A percentile compares a stretch with the other conserved stretches of the same genome.
Conservation (phyloP, 2,888 invertebrate genomes). For the Bedellia somnulentella region DNA sequence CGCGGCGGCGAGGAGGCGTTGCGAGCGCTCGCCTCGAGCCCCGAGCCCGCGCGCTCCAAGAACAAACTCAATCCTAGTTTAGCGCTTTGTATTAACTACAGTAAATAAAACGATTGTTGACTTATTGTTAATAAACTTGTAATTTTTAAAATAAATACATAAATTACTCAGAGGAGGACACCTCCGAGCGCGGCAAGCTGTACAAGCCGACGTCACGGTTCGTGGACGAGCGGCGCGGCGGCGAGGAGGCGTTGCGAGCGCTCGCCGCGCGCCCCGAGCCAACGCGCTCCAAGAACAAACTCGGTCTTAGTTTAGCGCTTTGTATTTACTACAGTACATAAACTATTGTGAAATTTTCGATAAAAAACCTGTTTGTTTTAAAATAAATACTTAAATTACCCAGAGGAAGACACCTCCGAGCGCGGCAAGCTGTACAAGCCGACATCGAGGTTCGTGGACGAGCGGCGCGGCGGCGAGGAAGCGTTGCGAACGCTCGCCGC, state of each 20-base stretch:
- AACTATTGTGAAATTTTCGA: no score
- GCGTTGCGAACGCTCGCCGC: constrained; percentile 59
- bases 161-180: constrained; percentile 73
- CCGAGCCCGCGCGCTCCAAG: no score
- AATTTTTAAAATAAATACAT: constrained; percentile 1
- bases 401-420: constrained; percentile 88
- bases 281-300: constrained; percentile 14
- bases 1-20: constrained; percentile 27
- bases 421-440: constrained; percentile 93
- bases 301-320: no score
- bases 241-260: constrained; percentile 30
- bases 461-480: constrained; percentile 32
- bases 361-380: no score
- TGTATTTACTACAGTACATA: no score
- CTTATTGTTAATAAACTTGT: no score
- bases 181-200: constrained; percentile 84
- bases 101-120: no score
- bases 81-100: no score
- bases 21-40: constrained; percentile 60
- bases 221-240: constrained; percentile 52
- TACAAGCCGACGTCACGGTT: constrained; percentile 88
- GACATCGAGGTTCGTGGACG: constrained; percentile 72
- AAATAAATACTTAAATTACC: no score
- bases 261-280: constrained; percentile 61
- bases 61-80: no score